Evolutionary conservation across 2,797 vertebrate genomes (phyloP).

Genomic region (Carcharodon carcharias): DNA sequence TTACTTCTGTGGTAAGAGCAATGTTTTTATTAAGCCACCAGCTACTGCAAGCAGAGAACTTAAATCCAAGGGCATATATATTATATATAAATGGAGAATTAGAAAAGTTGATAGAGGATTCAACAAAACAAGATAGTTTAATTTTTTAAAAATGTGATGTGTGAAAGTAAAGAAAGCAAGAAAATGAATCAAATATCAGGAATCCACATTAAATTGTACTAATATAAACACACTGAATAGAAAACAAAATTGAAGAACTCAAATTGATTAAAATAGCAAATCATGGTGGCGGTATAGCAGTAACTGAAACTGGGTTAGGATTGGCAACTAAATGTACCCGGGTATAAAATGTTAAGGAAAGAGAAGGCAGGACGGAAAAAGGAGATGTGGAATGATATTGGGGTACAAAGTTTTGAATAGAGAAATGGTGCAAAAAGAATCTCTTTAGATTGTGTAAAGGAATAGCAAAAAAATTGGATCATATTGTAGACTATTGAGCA

Average conservation of each 20-base stretch:
- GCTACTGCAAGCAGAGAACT: neutral
- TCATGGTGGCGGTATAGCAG: neutral
- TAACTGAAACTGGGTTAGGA: neutral
- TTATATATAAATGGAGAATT: neutral
- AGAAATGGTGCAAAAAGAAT: neutral
- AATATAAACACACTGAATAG: too few relatives aligned
- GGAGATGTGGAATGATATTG: neutral
- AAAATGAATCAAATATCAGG: too few relatives aligned
- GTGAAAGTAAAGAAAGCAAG: too few relatives aligned
- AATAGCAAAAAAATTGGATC: neutral
- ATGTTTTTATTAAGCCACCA: too few relatives aligned
- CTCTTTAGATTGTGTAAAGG: neutral
- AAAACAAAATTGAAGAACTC: too few relatives aligned
- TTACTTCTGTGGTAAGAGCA: too few relatives aligned
- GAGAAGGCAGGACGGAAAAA: neutral
- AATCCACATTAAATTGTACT: too few relatives aligned
- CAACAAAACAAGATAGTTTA: too few relatives aligned
- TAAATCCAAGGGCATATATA: neutral
- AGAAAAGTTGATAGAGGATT: too few relatives aligned
- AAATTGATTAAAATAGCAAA: neutral
- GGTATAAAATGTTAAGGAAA: neutral
- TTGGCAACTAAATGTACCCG: neutral
- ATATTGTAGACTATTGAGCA: neutral
- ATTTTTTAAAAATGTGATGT: too few relatives aligned
- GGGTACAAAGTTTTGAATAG: neutral